These are phyloP conservation scores for Microtus obscurus DNA, from an alignment of 2,797 vertebrate species.

Conservation along the genomic window DNA sequence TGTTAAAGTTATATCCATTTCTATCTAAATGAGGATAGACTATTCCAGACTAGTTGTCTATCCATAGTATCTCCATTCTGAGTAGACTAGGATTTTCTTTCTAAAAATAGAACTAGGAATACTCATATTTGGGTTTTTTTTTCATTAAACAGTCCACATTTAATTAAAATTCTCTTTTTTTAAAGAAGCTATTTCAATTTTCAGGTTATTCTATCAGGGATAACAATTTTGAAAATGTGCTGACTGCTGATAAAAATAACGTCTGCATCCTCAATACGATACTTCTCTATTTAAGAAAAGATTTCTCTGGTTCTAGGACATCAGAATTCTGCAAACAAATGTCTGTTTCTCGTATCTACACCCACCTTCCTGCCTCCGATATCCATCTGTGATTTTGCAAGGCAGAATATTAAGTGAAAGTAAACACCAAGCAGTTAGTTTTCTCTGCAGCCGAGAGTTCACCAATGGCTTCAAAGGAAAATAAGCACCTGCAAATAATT, in stretches of 20 bases:
- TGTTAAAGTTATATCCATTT: not conserved
- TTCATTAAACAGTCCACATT: slow-evolving; percentile 25
- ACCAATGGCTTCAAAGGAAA: not conserved
- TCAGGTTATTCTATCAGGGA: slow-evolving; percentile 18
- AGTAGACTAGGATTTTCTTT: slow-evolving; percentile 49
- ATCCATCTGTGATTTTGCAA: slow-evolving; percentile 46
- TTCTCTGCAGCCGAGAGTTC: slow-evolving; percentile 1
- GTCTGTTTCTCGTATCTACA: slow-evolving; percentile 9
- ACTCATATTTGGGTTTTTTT: slow-evolving; percentile 51
- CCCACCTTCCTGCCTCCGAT: slow-evolving; percentile 49
- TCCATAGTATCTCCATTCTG: slow-evolving; percentile 11
- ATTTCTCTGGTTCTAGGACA: not conserved
- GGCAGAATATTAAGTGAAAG: slow-evolving; percentile 3
- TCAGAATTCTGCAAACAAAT: slow-evolving; percentile 40
- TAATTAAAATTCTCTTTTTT: slow-evolving; percentile 20
- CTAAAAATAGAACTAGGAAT: slow-evolving; percentile 46
- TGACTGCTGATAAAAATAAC: slow-evolving; percentile 50
- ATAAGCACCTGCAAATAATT: not conserved
- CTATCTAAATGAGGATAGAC: not conserved
- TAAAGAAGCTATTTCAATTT: slow-evolving; percentile 53
- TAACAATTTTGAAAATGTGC: slow-evolving; percentile 67
- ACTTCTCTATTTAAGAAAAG: slow-evolving; percentile 50
- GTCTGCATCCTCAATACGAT: not conserved
- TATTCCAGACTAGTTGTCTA: not conserved
- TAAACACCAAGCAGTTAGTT: not conserved